These are phyloP conservation scores for Stomorhina lunata DNA, from an alignment of 2,888 invertebrate genomes.

Conservation along the genomic window DNA sequence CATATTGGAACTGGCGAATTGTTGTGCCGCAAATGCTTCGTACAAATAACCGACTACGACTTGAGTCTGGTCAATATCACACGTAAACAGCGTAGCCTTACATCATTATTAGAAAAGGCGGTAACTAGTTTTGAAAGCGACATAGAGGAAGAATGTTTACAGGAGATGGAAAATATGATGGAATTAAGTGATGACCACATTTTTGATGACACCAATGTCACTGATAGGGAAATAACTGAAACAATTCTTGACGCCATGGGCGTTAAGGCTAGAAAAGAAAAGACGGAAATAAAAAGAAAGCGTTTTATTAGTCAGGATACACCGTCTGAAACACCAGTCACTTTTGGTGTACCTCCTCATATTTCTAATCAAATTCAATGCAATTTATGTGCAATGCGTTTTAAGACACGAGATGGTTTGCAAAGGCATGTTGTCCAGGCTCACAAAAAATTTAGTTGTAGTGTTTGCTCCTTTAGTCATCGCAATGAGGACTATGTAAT, in stretches of 20 bases:
- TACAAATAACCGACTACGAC: constrained; percentile 65
- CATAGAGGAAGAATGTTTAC: constrained; percentile 66
- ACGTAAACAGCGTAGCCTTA: constrained; percentile 63
- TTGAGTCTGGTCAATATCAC: constrained; percentile 58
- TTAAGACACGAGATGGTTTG: constrained; percentile 61
- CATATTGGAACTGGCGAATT: constrained; percentile 58
- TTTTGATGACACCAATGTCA: constrained; percentile 65
- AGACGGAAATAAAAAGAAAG: not conserved
- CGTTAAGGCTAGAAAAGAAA: not conserved
- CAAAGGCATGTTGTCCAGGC: constrained; percentile 67
- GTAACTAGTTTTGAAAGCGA: constrained; percentile 65
- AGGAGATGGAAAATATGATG: constrained; percentile 65
- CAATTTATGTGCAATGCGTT: constrained; percentile 67
- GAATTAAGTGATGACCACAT: constrained; percentile 66
- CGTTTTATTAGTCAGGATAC: not conserved
- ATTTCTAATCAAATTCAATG: constrained; percentile 60
- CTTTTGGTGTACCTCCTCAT: not conserved
- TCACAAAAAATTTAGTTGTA: constrained; percentile 68
- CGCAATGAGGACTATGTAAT: constrained; percentile 75
- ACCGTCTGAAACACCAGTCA: not conserved
- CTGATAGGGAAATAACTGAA: constrained; percentile 67
- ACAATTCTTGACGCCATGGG: constrained; percentile 66
- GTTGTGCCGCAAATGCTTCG: constrained; percentile 62
- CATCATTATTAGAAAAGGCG: constrained; percentile 67
- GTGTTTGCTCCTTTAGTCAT: constrained; percentile 66